A percentile compares a stretch with the other conserved stretches of the same genome.
These are phyloP conservation scores for Eutrigla gurnardus DNA, from an alignment of 2,797 vertebrate genomes.

Conservation along the genomic window DNA sequence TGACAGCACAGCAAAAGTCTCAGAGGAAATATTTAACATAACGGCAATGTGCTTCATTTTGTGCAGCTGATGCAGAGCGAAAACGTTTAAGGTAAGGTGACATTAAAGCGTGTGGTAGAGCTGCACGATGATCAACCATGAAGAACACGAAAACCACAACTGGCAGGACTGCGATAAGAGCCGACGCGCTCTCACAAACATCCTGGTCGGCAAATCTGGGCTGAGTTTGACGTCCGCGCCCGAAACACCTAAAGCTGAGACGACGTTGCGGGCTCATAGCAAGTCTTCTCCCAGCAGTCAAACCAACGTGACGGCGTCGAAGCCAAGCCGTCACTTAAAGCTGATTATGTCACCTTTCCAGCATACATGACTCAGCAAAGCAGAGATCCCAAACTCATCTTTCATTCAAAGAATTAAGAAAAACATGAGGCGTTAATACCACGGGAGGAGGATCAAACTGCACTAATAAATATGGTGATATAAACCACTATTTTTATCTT, in stretches of 20 bases:
- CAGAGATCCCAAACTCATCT: constrained; percentile 8
- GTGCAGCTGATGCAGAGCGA: constrained; percentile 22
- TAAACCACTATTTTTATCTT: neutral
- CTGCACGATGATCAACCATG: constrained; percentile 10
- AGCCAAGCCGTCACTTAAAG: constrained; percentile 46
- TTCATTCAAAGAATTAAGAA: constrained; percentile 18
- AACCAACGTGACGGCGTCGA: constrained; percentile 31
- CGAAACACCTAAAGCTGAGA: constrained; percentile 44
- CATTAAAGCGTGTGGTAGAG: constrained; percentile 38
- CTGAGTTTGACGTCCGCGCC: constrained; percentile 43
- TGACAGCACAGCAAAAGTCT: constrained; percentile 55
- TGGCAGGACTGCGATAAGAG: constrained; percentile 54
- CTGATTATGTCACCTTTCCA: constrained; percentile 62
- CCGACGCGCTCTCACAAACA: constrained; percentile 24
- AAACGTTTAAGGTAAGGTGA: constrained; percentile 25
- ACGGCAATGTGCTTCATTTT: constrained; percentile 30
- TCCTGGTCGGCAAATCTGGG: constrained; percentile 19
- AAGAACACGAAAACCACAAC: constrained; percentile 41
- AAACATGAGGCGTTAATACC: constrained; percentile 18
- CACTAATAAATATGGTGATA: neutral
- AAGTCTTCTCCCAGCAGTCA: constrained; percentile 33
- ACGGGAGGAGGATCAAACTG: constrained; percentile 11
- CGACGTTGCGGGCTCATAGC: constrained; percentile 16
- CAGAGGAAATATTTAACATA: constrained; percentile 52
- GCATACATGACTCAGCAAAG: constrained; percentile 12